A percentile compares a stretch with the other conserved stretches of the same genome.
phyloP scores from a whole-genome alignment of 2,797 vertebrate species.

The Bradypodion pumilum region DNA sequence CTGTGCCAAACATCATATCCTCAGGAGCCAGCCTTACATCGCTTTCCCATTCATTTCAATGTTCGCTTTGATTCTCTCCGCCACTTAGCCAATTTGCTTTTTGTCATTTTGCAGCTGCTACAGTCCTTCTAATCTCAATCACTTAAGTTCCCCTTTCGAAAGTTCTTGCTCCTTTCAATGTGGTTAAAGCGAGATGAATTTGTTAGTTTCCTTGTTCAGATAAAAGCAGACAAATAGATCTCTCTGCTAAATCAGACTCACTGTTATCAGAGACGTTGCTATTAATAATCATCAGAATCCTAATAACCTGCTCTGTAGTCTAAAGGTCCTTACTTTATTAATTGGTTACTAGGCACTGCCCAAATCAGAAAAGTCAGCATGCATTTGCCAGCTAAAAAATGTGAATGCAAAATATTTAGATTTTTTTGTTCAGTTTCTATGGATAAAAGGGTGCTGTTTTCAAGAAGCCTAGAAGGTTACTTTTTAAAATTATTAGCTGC shows the following conservation, averaged over 20 bases:
- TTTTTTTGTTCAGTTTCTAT: no score
- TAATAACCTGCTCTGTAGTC: not conserved
- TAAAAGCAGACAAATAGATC: constrained; percentile 15
- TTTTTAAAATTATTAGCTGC: no score
- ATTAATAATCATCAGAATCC: constrained; percentile 13
- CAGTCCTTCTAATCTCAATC: constrained; percentile 57
- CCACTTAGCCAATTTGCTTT: constrained; percentile 1
- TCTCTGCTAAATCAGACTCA: constrained; percentile 5
- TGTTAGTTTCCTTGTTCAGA: constrained; percentile 35
- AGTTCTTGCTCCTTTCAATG: constrained; percentile 48
- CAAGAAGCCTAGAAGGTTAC: no score
- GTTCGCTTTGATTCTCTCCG: constrained; percentile 25
- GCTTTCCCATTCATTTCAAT: constrained; percentile 5
- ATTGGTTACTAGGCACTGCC: not conserved
- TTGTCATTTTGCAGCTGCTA: constrained; percentile 50
- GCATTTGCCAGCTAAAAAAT: not conserved
- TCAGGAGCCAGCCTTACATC: not conserved
- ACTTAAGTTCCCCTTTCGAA: constrained; percentile 58
- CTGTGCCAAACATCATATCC: not conserved
- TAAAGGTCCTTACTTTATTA: no score
- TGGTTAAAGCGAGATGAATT: constrained; percentile 19
- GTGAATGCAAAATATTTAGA: no score
- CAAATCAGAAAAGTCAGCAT: not conserved
- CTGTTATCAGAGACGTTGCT: not conserved
- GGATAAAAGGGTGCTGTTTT: no score